Percentiles rank a stretch among this genome's conserved stretches.
phyloP scores from a whole-genome alignment of 2,797 vertebrate genomes.

The Phrynocephalus forsythii region DNA sequence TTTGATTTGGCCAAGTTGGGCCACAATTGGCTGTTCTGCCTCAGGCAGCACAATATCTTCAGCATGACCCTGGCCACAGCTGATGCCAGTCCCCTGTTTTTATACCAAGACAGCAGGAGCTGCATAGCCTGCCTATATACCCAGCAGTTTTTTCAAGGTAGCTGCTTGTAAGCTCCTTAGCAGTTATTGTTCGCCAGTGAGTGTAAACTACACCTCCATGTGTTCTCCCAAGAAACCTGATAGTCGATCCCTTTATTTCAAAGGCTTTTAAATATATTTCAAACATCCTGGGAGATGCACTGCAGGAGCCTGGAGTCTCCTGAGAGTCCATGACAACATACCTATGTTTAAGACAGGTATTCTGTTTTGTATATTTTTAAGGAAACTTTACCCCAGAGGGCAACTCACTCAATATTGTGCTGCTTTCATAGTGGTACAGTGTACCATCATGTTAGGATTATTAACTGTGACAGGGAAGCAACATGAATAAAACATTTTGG shows the following conservation, averaged over 20 bases:
- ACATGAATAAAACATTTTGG: neutral
- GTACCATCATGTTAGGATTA: neutral
- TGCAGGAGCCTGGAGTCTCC: too few species aligned
- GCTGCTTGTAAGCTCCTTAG: neutral
- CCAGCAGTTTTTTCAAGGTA: neutral
- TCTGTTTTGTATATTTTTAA: neutral
- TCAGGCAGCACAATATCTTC: neutral
- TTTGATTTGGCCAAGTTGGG: neutral
- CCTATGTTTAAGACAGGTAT: neutral
- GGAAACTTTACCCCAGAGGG: too few species aligned
- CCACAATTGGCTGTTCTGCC: neutral
- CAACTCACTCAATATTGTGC: too few species aligned
- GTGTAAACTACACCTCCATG: neutral
- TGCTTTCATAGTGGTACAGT: too few species aligned
- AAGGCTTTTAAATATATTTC: too few species aligned
- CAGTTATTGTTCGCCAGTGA: neutral
- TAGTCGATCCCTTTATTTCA: neutral
- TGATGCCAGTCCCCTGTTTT: neutral
- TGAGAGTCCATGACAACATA: neutral
- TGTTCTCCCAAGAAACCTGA: neutral
- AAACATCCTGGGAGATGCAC: neutral
- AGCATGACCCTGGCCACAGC: neutral
- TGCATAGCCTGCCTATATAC: too few species aligned
- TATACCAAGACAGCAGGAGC: neutral
- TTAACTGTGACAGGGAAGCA: neutral